phyloP scores from a whole-genome alignment of 2,797 vertebrate genomes.

The Ctenopoma kingsleyae region DNA sequence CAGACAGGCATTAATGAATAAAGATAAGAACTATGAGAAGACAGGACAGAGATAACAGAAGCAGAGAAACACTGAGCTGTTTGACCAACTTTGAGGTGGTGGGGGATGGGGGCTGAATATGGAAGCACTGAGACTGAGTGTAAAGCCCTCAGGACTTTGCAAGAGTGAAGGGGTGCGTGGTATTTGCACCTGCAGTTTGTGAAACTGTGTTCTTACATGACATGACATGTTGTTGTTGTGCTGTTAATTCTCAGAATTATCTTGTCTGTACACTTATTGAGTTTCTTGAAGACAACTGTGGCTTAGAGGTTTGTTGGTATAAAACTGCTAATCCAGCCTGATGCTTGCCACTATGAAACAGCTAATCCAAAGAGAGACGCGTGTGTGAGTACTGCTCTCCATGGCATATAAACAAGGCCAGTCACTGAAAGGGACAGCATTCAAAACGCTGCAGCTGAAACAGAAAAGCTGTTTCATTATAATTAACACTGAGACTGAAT shows the following conservation, averaged over 20 bases:
- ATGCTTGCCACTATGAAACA: conserved; percentile 43
- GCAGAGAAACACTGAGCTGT: conserved; percentile 52
- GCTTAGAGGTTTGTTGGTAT: conserved; percentile 35
- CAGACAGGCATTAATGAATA: conserved; percentile 50
- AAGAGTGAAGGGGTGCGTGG: conserved; percentile 28
- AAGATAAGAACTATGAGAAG: conserved; percentile 27
- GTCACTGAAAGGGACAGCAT: conserved; percentile 23
- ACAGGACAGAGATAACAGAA: conserved; percentile 27
- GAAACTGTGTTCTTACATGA: conserved; percentile 19
- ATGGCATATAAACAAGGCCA: conserved; percentile 37
- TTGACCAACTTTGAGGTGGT: conserved; percentile 48
- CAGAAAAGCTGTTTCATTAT: conserved; percentile 11
- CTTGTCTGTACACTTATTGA: neutral
- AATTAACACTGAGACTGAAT: conserved; percentile 29
- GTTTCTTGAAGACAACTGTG: conserved; percentile 29
- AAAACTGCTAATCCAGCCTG: conserved; percentile 58
- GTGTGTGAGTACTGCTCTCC: conserved; percentile 24
- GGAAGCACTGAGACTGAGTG: conserved; percentile 50
- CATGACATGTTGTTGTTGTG: neutral
- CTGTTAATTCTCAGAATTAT: conserved; percentile 27
- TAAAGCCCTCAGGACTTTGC: conserved; percentile 55
- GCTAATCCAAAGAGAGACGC: conserved; percentile 37
- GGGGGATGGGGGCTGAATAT: conserved; percentile 39
- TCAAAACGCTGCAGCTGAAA: conserved; percentile 43
- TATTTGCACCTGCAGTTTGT: conserved; percentile 14